phyloP scores from a whole-genome alignment of 2,888 invertebrate species.

The Acheta domesticus region DNA sequence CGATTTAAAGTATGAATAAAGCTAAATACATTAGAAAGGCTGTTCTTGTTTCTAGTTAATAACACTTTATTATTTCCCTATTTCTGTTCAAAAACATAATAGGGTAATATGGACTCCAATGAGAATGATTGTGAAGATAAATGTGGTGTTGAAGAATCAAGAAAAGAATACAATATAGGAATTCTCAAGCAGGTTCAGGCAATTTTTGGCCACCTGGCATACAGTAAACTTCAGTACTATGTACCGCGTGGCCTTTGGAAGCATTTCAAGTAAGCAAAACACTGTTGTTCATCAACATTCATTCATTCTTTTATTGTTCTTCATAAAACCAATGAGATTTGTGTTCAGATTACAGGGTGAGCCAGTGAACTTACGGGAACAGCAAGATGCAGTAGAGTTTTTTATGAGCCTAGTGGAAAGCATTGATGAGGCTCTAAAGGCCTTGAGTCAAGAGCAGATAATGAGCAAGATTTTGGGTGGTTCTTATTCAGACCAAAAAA shows the following conservation, averaged over 20 bases:
- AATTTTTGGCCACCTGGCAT: slow-evolving; percentile 94
- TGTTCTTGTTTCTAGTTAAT: too few species aligned
- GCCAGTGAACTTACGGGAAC: slow-evolving; percentile 94
- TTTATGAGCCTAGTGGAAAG: slow-evolving; percentile 96
- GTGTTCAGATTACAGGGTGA: slow-evolving; percentile 79
- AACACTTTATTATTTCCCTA: too few species aligned
- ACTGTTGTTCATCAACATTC: neutral
- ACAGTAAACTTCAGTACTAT: slow-evolving; percentile 94
- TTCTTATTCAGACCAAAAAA: slow-evolving; percentile 97
- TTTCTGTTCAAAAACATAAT: too few species aligned
- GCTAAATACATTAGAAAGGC: too few species aligned
- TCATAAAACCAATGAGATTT: too few species aligned
- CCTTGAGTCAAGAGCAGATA: slow-evolving; percentile 82
- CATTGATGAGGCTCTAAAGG: slow-evolving; percentile 92
- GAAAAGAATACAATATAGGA: slow-evolving; percentile 82
- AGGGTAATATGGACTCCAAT: slow-evolving; percentile 45
- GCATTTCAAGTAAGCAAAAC: slow-evolving; percentile 80
- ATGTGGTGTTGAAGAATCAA: slow-evolving; percentile 54
- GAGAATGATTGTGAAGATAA: slow-evolving; percentile 55
- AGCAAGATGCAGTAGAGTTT: slow-evolving; percentile 98
- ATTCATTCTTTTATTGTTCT: slow-evolving; percentile 30
- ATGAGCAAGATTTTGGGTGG: slow-evolving; percentile 94
- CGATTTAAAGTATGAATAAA: too few species aligned
- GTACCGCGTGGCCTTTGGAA: slow-evolving; percentile 97
- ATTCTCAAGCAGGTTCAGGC: slow-evolving; percentile 96